These are phyloP conservation scores for Eilema sororculum DNA, from an alignment of 2,888 invertebrate genomes.

Conservation along the genomic window DNA sequence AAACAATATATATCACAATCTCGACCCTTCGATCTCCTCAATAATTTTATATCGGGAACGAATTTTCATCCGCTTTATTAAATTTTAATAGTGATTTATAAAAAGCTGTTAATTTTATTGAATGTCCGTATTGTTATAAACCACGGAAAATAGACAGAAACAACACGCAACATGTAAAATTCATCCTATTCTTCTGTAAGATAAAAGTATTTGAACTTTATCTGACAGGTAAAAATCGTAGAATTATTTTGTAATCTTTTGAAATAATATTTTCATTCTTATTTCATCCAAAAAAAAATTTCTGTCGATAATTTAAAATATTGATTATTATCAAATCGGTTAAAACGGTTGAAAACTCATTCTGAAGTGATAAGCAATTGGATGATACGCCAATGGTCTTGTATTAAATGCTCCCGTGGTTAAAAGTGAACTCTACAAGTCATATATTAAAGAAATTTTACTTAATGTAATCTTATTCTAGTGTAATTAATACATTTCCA, in stretches of 20 bases:
- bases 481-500: slow-evolving; percentile 42
- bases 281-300: no score
- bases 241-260: no score
- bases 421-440: slow-evolving; percentile 55
- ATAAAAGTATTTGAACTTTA: background rate
- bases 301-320: background rate
- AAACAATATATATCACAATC: slow-evolving; percentile 62
- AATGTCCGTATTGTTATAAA: background rate
- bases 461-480: slow-evolving; percentile 63
- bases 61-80: slow-evolving; percentile 5
- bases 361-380: slow-evolving; percentile 32
- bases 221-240: no score
- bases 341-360: slow-evolving; percentile 18
- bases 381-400: slow-evolving; percentile 53
- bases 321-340: background rate
- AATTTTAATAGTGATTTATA: background rate
- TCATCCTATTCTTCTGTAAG: background rate
- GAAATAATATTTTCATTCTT: no score
- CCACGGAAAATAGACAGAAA: background rate
- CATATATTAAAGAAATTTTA: slow-evolving; percentile 65
- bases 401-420: slow-evolving; percentile 70
- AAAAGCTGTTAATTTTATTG: background rate
- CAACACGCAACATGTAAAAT: background rate
- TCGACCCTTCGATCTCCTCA: slow-evolving; percentile 51
- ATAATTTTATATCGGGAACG: slow-evolving; percentile 48